A percentile compares a stretch with the other conserved stretches of the same genome.
Evolutionary conservation across 1,140 invertebrate genomes (phyloP).

Genomic region (Nomia melanderi): DNA sequence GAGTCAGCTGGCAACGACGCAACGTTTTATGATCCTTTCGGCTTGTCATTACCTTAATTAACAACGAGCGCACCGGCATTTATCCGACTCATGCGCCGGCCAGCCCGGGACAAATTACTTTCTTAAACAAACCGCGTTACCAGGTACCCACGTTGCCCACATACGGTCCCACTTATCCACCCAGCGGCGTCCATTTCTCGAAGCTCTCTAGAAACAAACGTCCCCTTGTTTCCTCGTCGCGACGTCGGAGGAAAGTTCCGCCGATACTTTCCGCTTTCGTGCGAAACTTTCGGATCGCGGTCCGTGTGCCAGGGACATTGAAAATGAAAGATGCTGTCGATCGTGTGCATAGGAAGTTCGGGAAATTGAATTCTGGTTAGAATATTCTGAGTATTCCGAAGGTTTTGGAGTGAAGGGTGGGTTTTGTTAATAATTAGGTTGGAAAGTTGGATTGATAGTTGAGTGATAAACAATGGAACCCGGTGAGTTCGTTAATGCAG

Average conservation of each 20-base stretch:
- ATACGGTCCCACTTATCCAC: constrained; percentile 13
- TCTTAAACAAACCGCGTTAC: not conserved
- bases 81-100: not conserved
- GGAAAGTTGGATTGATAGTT: too few species aligned
- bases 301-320: not conserved
- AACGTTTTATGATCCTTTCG: not conserved
- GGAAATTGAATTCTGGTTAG: too few species aligned
- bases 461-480: too few species aligned
- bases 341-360: too few species aligned
- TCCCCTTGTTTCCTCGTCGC: constrained; percentile 20
- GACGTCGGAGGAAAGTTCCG: not conserved
- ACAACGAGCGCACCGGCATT: not conserved
- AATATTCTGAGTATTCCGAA: too few species aligned
- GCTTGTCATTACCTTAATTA: constrained; percentile 1
- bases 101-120: not conserved
- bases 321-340: not conserved
- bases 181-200: constrained; percentile 7
- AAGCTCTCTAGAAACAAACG: constrained; percentile 6
- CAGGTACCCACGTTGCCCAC: not conserved
- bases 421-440: too few species aligned
- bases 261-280: constrained; percentile 10
- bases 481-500: too few species aligned
- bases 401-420: too few species aligned
- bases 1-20: not conserved
- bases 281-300: constrained; percentile 1